Conservation (phyloP, 2,888 invertebrate species). For the Limnephilus lunatus region DNA sequence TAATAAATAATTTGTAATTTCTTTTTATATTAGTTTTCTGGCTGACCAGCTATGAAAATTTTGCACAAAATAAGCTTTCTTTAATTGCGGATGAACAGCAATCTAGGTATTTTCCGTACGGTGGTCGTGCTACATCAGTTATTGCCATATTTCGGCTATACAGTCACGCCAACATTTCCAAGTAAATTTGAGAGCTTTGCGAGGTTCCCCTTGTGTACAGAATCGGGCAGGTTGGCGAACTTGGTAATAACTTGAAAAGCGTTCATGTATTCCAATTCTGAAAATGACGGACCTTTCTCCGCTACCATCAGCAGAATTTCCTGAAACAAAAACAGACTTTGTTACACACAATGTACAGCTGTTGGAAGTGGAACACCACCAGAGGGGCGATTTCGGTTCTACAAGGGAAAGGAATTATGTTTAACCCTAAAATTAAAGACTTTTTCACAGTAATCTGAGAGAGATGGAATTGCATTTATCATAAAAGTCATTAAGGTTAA, state of each 20-base stretch:
- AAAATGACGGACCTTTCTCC: slow-evolving; percentile 92
- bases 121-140: too few relatives aligned
- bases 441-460: too few relatives aligned
- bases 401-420: too few relatives aligned
- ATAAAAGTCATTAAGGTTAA: too few relatives aligned
- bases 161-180: slow-evolving; percentile 89
- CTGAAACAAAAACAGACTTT: slow-evolving; percentile 72
- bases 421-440: too few relatives aligned
- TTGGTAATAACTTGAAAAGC: slow-evolving; percentile 88
- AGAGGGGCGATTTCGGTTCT: too few relatives aligned
- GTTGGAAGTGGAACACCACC: neutral
- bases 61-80: neutral
- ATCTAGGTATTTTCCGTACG: neutral
- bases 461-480: too few relatives aligned
- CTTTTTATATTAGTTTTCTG: neutral
- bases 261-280: slow-evolving; percentile 91
- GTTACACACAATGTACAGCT: neutral
- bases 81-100: neutral
- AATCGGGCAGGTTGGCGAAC: slow-evolving; percentile 76
- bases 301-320: slow-evolving; percentile 90
- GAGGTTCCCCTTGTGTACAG: slow-evolving; percentile 82
- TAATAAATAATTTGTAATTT: neutral
- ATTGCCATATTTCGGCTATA: slow-evolving; percentile 71
- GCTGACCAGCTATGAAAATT: neutral
- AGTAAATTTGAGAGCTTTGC: slow-evolving; percentile 90